Evolutionary conservation across 2,113 vertebrate genomes (phyloP).

Genomic region (Nibea albiflora): DNA sequence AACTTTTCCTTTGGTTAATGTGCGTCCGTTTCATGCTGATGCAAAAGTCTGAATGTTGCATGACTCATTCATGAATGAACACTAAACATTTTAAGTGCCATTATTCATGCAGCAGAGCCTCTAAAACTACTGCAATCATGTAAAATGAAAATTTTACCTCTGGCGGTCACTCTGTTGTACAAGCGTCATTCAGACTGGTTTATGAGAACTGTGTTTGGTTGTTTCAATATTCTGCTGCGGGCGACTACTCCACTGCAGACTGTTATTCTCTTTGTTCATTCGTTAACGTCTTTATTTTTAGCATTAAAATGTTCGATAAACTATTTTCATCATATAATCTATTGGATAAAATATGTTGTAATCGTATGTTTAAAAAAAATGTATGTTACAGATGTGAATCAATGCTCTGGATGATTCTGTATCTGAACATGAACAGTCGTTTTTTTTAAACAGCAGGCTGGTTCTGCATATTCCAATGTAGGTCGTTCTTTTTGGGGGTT

Average conservation of each 20-base stretch:
- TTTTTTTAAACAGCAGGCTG: too few species aligned
- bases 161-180: slow-evolving; percentile 35
- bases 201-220: slow-evolving; percentile 3
- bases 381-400: background rate
- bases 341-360: background rate
- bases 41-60: slow-evolving; percentile 31
- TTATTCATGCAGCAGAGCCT: slow-evolving; percentile 33
- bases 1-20: slow-evolving; percentile 7
- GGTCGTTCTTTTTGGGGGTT: too few species aligned
- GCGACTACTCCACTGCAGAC: background rate
- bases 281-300: slow-evolving; percentile 21
- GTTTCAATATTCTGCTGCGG: slow-evolving; percentile 12
- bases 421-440: too few species aligned
- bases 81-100: slow-evolving; percentile 26
- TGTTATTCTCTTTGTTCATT: background rate
- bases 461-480: too few species aligned
- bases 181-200: slow-evolving; percentile 22
- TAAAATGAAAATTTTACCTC: slow-evolving; percentile 45
- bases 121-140: slow-evolving; percentile 41
- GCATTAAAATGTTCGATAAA: background rate
- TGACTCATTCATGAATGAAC: slow-evolving; percentile 41
- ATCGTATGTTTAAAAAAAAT: too few species aligned
- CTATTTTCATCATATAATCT: background rate
- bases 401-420: background rate
- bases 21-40: slow-evolving; percentile 8